Evolutionary conservation across 1,140 invertebrate genomes (phyloP), one percentile per base, ranked within the genome.

Genomic region (Berghia stephanieae): DNA sequence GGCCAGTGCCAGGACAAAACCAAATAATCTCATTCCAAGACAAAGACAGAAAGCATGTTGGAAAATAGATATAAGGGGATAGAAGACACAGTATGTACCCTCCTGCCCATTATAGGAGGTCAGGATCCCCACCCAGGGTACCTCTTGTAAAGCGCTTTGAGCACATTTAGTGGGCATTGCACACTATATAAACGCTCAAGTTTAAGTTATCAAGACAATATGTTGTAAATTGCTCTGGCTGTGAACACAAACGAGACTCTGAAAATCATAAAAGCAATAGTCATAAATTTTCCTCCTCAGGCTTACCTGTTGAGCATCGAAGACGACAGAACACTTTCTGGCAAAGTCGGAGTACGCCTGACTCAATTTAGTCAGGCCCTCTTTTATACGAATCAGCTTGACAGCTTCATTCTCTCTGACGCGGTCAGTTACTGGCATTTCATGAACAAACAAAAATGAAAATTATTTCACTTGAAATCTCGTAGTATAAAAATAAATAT

Each of bases 401-500:
- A 91, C 86, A n/a, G 89, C 89, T 87, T 92, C 91, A 83, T 91
- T 91, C 81, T 92, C 91, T 66, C 88, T 83, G 21, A 89, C 81
- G 67, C 89, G 85, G 73, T 92, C 90, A 60, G 87, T 86, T 76
- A 92, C 91, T 92, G 83, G 46, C 84, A 86, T 52, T 44, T n/a
- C n/a, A 71, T 3, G 27, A 6, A 40, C 27, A 68, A 36, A 38
- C 34, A 36, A 68, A 68, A 68, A 68, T 13, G 40, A 68, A 68
- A 6, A 13, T 10, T 40, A 68, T 16, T 21, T 63, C 27, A 8
- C n/a, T n/a, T n/a, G n/a, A n/a, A n/a, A n/a, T n/a, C n/a, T n/a
- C n/a, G n/a, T n/a, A n/a, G n/a, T n/a, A n/a, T n/a, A n/a, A n/a
- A n/a, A n/a, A n/a, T n/a, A n/a, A n/a, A n/a, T n/a, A n/a, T n/a